Percentiles rank a stretch among this genome's conserved stretches.
Conservation (phyloP, 2,888 invertebrate species). For the Dasysyrphus tricinctus region DNA sequence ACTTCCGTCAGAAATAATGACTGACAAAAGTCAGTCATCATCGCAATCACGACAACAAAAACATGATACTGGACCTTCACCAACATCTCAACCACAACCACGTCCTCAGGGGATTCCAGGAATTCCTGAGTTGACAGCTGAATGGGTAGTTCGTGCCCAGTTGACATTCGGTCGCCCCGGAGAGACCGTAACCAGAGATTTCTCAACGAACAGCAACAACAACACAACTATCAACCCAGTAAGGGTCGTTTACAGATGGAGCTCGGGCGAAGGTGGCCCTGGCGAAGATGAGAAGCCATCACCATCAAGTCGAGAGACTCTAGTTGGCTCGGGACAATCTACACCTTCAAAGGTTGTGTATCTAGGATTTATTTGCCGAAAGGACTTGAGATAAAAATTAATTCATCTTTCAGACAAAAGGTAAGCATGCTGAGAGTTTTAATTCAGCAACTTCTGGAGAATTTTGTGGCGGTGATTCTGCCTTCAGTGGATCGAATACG, state of each 20-base stretch:
- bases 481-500: constrained; percentile 84
- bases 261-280: constrained; percentile 38
- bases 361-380: background rate
- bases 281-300: constrained; percentile 42
- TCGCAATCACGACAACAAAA: constrained; percentile 44
- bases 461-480: constrained; percentile 82
- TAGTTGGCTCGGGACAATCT: constrained; percentile 83
- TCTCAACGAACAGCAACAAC: constrained; percentile 77
- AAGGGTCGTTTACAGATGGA: constrained; percentile 83
- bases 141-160: constrained; percentile 89
- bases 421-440: constrained; percentile 79
- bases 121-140: constrained; percentile 84
- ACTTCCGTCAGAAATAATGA: constrained; percentile 49
- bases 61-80: background rate
- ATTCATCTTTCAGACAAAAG: constrained; percentile 58
- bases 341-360: constrained; percentile 76
- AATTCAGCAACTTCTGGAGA: constrained; percentile 84
- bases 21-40: constrained; percentile 66
- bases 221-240: constrained; percentile 82
- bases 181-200: constrained; percentile 80
- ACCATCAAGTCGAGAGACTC: constrained; percentile 77
- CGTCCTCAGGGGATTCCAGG: background rate
- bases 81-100: background rate
- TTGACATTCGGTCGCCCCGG: constrained; percentile 85
- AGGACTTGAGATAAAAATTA: constrained; percentile 14